Evolutionary conservation across 2,888 invertebrate genomes (phyloP), one percentile per base, ranked within the genome.

Genomic region (Drosophila merina): DNA sequence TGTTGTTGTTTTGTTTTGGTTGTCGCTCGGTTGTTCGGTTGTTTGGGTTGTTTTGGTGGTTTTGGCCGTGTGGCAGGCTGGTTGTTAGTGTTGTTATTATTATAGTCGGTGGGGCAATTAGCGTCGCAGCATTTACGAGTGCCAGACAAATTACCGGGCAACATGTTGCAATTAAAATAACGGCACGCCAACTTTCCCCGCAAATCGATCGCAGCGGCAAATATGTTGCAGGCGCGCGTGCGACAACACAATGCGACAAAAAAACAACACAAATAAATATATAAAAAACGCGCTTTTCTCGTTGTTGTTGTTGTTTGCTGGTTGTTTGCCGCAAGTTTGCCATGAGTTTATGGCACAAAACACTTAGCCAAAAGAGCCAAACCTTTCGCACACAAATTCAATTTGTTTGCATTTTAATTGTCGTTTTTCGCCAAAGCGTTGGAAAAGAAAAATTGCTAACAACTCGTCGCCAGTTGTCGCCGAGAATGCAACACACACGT

Each of bases 161-260:
- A 85, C 82, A 85, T 82, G 85, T 82, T 85, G 85, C 82, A 82
- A 82, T 82, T 82, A 82, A 82, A 82, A 82, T 82, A 82, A 82
- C 82, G 82, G 82, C 85, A 79, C 82, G 82, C 82, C 77, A 82
- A 82, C 82, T 82, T 82, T 82, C 82, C 79, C 82, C 82, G 72
- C 79, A 77, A 68, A 67, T 68, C 67, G 63, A 75, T 73, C 49
- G 70, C 68, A 69, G 68, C 60, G 66, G 74, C 75, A 81, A 84
- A 84, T 78, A 78, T 84, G 85, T 82, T 75, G 73, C 66, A 71
- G 79, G 82, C 82, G 82, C 82, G 82, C 82, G 82, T 79, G 71
- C 79, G 66, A 71, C 84, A 67, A 59, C 58, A n/a, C 55, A 67
- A 67, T n/a, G n/a, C n/a, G n/a, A 55, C 49, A 56, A 20, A 20